These are phyloP conservation scores for Erythrocercus mccallii DNA, from an alignment of 2,113 vertebrate species.

Conservation along the genomic window DNA sequence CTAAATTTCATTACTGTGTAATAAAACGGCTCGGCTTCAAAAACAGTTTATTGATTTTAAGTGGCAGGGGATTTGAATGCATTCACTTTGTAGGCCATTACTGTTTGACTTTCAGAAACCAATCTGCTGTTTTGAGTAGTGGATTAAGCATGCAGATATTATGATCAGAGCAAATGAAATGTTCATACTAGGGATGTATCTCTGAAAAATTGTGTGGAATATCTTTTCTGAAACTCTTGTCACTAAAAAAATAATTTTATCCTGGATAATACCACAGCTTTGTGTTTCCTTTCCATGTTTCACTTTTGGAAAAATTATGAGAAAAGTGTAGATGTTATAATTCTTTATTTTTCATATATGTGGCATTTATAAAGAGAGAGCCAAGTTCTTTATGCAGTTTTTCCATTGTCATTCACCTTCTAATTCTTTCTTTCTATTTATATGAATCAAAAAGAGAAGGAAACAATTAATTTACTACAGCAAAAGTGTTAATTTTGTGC, in stretches of 20 bases:
- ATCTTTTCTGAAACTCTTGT: neutral
- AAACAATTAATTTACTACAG: neutral
- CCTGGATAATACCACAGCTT: neutral
- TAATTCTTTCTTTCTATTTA: neutral
- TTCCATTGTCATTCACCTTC: neutral
- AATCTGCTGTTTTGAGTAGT: constrained; percentile 15
- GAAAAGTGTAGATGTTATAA: neutral
- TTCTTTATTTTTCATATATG: neutral
- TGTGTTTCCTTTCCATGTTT: neutral
- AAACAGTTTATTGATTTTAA: constrained; percentile 60
- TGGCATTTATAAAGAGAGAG: neutral
- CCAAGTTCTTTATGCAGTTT: neutral
- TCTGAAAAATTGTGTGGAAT: neutral
- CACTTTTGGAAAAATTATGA: neutral
- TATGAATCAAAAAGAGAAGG: neutral
- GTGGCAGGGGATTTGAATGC: constrained; percentile 26
- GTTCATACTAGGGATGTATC: neutral
- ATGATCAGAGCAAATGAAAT: constrained; percentile 46
- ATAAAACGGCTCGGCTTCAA: constrained; percentile 50
- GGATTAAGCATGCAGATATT: constrained; percentile 50
- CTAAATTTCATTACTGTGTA: constrained; percentile 49
- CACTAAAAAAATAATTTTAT: neutral
- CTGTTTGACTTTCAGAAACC: constrained; percentile 49
- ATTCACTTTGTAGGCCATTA: neutral
- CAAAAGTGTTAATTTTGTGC: neutral